These are phyloP conservation scores for Zoanthus solanderi DNA, from an alignment of 92 coral and sea anemone genomes.

Conservation along the genomic window DNA sequence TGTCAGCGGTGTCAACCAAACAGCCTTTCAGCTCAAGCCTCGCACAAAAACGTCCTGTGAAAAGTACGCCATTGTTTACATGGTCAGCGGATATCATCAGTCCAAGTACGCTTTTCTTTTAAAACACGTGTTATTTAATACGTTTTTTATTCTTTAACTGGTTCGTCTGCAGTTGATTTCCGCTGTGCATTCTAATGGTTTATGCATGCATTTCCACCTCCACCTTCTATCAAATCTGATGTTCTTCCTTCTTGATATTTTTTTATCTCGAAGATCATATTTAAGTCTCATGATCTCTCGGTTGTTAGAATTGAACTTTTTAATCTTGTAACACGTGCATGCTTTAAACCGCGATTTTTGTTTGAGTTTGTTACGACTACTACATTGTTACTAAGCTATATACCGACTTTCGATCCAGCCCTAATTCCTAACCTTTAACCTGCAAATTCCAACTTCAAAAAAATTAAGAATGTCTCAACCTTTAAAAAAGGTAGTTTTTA, in stretches of 20 bases:
- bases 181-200: background rate
- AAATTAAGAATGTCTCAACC: no score
- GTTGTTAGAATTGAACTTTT: background rate
- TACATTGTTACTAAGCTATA: background rate
- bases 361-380: background rate
- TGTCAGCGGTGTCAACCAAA: background rate
- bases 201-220: background rate
- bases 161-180: background rate
- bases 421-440: background rate
- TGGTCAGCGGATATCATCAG: slow-evolving; percentile 30
- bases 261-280: background rate
- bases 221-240: background rate
- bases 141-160: background rate
- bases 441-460: no score
- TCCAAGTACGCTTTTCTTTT: slow-evolving; percentile 13
- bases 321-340: background rate
- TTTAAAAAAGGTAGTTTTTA: no score
- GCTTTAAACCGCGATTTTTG: background rate
- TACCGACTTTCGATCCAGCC: background rate
- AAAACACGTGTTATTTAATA: background rate
- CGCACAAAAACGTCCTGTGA: background rate
- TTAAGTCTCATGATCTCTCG: background rate
- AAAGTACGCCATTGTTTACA: background rate
- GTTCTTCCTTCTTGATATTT: background rate
- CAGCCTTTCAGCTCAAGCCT: background rate